Evolutionary conservation across 2,888 invertebrate species (phyloP), one percentile per base, ranked within the genome.

Genomic region (Coelopa pilipes): DNA sequence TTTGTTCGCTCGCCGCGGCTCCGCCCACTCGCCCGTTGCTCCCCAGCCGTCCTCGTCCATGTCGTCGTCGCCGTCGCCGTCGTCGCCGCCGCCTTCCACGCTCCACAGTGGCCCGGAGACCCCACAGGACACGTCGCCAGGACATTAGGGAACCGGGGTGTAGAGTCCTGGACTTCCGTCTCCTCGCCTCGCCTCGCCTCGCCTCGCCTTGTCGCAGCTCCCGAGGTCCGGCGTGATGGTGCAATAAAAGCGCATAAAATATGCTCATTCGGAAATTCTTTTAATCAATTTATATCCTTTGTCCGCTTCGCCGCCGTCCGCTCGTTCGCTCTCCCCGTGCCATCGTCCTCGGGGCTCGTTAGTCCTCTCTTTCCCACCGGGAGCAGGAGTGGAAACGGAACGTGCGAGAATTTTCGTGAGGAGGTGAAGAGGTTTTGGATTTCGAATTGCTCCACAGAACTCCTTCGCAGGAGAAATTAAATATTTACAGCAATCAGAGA

Each of bases 191-290:
- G 66, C n/a, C 62, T 10, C 47, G 49, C 24, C 1, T 34, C 45
- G 17, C 47, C 49, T 17, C 47, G 66, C n/a, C 62, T 19, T 15
- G 15, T 1, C 34, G 4, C 34, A 34, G 1, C 9, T 12, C 15
- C 10, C 24, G 45, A 24, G 47, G 17, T 15, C 13, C 11, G 34
- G 12, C 62, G 66, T 72, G 72, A 72, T 72, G 50, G 34, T 55
- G 68, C 70, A 66, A 74, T 70, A 67, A 70, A 74, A 74, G 21
- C 47, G 17, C 53, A 67, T 70, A 74, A 70, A 74, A 74, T 66
- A 74, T 66, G 70, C n/a, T 73, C 63, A 63, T 63, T 63, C 69
- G 63, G 55, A 69, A 69, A 62, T 73, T 63, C 69, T 50, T 73
- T 68, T 73, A 73, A 69, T 74, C 73, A 73, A 68, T 73, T 73